Percentiles rank a stretch among this genome's conserved stretches.
phyloP scores from a whole-genome alignment of 1,140 invertebrate species.

The Drosophila gunungcola region DNA sequence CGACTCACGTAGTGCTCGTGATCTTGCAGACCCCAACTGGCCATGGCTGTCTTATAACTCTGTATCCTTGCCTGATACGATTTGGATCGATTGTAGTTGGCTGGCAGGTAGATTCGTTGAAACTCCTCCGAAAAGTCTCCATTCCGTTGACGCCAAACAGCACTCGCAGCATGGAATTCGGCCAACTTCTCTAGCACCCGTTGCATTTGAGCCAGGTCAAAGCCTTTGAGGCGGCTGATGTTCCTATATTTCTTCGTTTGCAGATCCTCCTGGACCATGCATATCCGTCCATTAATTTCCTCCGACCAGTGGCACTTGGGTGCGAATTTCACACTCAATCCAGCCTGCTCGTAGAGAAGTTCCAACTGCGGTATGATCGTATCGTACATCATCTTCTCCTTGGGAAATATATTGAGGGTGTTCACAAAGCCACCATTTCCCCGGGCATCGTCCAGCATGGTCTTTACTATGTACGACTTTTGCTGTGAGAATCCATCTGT shows the following conservation, averaged over 20 bases:
- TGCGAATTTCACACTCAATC: conserved; percentile 56
- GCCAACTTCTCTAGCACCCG: conserved; percentile 86
- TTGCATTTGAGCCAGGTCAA: conserved; percentile 86
- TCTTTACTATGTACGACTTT: conserved; percentile 78
- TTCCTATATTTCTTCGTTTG: conserved; percentile 86
- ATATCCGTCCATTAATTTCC: conserved; percentile 69
- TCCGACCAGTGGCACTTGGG: conserved; percentile 75
- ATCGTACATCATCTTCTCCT: conserved; percentile 80
- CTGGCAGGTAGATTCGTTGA: conserved; percentile 71
- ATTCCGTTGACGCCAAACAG: conserved; percentile 67
- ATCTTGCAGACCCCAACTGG: conserved; percentile 70
- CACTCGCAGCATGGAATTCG: conserved; percentile 86
- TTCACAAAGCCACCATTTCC: conserved; percentile 71
- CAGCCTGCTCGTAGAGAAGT: conserved; percentile 72
- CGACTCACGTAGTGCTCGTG: conserved; percentile 60
- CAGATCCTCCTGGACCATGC: conserved; percentile 86
- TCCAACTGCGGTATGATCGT: conserved; percentile 72
- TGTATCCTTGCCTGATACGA: conserved; percentile 72
- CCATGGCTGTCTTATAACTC: conserved; percentile 74
- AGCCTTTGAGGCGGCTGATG: conserved; percentile 86
- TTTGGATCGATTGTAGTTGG: conserved; percentile 73
- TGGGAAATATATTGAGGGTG: conserved; percentile 75
- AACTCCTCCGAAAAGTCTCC: conserved; percentile 78
- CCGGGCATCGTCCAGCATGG: conserved; percentile 68
- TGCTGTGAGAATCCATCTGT: conserved; percentile 77